Conservation (phyloP, 2,113 vertebrate species). For the Choloepus hoffmanni region DNA sequence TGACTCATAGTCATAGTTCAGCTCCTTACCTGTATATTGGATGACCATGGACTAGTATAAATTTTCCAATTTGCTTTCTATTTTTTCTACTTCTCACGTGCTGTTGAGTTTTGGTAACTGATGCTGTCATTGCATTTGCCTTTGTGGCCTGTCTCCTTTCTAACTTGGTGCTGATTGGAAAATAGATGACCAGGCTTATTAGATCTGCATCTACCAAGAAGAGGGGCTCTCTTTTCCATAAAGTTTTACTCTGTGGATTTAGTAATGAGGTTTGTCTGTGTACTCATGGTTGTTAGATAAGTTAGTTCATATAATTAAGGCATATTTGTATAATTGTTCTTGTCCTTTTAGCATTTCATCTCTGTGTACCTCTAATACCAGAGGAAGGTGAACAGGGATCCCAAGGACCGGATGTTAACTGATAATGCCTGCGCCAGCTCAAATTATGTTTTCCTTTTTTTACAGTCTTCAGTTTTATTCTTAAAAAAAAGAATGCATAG, state of each 20-base stretch:
- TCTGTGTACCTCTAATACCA: not conserved
- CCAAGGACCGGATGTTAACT: not conserved
- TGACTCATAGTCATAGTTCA: not conserved
- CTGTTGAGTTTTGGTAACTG: not conserved
- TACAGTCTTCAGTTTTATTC: constrained; percentile 1
- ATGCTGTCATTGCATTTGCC: not conserved
- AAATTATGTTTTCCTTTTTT: not conserved
- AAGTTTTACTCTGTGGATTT: not conserved
- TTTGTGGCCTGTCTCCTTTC: not conserved
- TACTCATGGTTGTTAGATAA: not conserved
- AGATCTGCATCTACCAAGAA: not conserved
- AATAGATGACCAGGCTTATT: not conserved
- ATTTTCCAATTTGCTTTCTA: not conserved
- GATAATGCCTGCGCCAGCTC: not conserved
- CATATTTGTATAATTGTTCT: not conserved
- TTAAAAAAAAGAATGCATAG: not conserved
- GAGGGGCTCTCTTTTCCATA: not conserved
- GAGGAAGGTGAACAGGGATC: not conserved
- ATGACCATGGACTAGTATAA: not conserved
- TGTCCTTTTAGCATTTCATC: constrained; percentile 20
- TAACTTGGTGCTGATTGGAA: not conserved
- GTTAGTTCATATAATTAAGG: not conserved
- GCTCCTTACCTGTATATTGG: not conserved
- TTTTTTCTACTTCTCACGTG: not conserved
- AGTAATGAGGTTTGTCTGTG: not conserved